Conservation (phyloP, 2,888 invertebrate genomes). For the Nysson spinosus region DNA sequence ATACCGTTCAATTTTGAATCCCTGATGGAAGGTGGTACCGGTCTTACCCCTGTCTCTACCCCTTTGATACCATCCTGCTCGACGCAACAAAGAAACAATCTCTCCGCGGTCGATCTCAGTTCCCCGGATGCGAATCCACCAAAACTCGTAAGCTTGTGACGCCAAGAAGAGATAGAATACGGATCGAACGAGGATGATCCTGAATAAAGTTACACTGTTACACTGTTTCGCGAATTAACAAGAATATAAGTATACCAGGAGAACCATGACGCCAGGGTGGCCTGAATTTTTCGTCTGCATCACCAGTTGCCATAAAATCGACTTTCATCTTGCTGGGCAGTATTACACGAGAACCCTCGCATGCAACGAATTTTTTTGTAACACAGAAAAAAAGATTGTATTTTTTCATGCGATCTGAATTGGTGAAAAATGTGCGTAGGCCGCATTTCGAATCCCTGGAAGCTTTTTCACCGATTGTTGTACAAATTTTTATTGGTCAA, state of each 20-base stretch:
- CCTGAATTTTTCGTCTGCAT: conserved; percentile 51
- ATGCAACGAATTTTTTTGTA: conserved; percentile 27
- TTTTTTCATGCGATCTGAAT: conserved; percentile 9
- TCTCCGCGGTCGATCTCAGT: conserved; percentile 80
- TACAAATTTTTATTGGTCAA: not conserved
- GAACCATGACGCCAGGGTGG: conserved; percentile 47
- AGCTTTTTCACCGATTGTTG: conserved; percentile 5
- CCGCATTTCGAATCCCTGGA: conserved; percentile 15
- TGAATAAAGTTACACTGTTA: conserved; percentile 51
- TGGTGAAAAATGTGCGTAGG: conserved; percentile 3
- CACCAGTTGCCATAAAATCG: conserved; percentile 65
- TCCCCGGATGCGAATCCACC: conserved; percentile 87
- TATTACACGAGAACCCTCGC: conserved; percentile 31
- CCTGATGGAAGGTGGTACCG: conserved; percentile 95
- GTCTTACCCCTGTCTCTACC: conserved; percentile 90
- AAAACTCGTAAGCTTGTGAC: conserved; percentile 91
- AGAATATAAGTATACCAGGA: conserved; percentile 4
- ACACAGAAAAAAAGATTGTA: not conserved
- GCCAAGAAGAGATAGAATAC: conserved; percentile 70
- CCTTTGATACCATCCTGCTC: conserved; percentile 86
- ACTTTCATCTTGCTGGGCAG: conserved; percentile 33
- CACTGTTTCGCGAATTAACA: conserved; percentile 19
- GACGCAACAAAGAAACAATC: conserved; percentile 86
- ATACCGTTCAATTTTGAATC: conserved; percentile 94
- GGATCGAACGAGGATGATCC: conserved; percentile 64